Evolutionary conservation across 1,140 invertebrate species (phyloP).

Genomic region (Drosophila trapezifrons): DNA sequence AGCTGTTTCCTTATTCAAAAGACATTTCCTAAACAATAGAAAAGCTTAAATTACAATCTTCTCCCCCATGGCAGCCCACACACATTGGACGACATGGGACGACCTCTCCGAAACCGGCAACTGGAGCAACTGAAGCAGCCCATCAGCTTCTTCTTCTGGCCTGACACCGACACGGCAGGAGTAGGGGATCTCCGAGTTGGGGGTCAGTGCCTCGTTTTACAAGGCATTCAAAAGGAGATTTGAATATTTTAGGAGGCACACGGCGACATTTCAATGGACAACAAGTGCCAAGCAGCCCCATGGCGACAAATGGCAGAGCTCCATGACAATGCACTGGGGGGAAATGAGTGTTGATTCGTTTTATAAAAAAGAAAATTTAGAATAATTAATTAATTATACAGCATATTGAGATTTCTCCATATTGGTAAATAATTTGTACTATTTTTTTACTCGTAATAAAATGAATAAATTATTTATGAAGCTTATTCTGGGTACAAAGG

Average conservation of each 20-base stretch:
- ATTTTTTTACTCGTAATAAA: not conserved
- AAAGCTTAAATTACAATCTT: slow-evolving; percentile 57
- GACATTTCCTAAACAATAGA: slow-evolving; percentile 28
- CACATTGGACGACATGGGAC: slow-evolving; percentile 24
- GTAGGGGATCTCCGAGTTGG: slow-evolving; percentile 32
- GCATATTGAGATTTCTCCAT: too few species aligned
- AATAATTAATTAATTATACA: rapidly evolving
- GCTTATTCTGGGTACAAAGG: not conserved
- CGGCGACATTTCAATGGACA: slow-evolving; percentile 75
- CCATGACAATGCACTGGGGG: slow-evolving; percentile 9
- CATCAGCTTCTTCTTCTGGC: slow-evolving; percentile 18
- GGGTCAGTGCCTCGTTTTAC: slow-evolving; percentile 74
- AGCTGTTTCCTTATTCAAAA: slow-evolving; percentile 7
- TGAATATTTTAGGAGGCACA: slow-evolving; percentile 75
- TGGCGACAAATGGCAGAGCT: slow-evolving; percentile 63
- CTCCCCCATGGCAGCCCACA: slow-evolving; percentile 45
- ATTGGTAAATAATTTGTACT: too few species aligned
- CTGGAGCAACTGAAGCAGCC: slow-evolving; percentile 53
- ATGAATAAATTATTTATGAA: too few species aligned
- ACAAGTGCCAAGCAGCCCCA: slow-evolving; percentile 65
- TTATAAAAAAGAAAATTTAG: not conserved
- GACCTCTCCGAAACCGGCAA: slow-evolving; percentile 55
- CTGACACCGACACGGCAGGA: slow-evolving; percentile 20
- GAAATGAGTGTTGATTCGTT: not conserved
- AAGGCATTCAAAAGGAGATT: slow-evolving; percentile 79